Base-by-base conservation (phyloP, 37 sponge, comb jelly and placozoan species). In the Eunapius fragilis region DNA sequence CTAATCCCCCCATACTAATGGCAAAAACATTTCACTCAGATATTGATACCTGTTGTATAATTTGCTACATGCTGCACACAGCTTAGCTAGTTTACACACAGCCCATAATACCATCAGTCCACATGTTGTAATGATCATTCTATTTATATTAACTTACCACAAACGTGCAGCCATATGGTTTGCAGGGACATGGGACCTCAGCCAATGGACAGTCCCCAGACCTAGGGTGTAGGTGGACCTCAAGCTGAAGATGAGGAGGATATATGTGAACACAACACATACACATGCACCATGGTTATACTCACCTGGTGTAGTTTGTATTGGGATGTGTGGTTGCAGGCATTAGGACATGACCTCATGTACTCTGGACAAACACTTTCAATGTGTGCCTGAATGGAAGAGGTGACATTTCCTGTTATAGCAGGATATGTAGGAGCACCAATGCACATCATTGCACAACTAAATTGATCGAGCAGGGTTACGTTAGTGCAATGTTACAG, bases 191-290 rank as follows among this genome's bases (percentile, higher is more conserved):
- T 37, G 26, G 24, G 17, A 91, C 67, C 24, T 80, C 83, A 45
- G 76, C 19, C 31, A 91, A 84, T 69, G 91, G 91, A 68, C 91
- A 91, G 68, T 70, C 70, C 9, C 91, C 91, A 68, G 31, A 24
- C 25, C 68, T 86, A 6, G 78, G n/a, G 3, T 30, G 26, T 17
- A 86, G 31, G 48, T 91, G 91, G 30, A 48, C 25, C 72, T 86
- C 74, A 14, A 91, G 79, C 91, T 90, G 47, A 67, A 30, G 33
- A 37, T 30, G 27, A 82, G 48, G 71, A 5, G 9, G 47, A 45
- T 45, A 45, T n/a, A n/a, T n/a, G n/a, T n/a, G n/a, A 45, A 11
- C 4, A 45, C 9, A 45, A 9, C 47, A 58, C 22, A 58, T 58
- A 11, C 22, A 58, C 19, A 10, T 19, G 58, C 6, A 58, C 1